Evolutionary conservation across 2,888 invertebrate species (phyloP).

Genomic region (Andrena fulva): DNA sequence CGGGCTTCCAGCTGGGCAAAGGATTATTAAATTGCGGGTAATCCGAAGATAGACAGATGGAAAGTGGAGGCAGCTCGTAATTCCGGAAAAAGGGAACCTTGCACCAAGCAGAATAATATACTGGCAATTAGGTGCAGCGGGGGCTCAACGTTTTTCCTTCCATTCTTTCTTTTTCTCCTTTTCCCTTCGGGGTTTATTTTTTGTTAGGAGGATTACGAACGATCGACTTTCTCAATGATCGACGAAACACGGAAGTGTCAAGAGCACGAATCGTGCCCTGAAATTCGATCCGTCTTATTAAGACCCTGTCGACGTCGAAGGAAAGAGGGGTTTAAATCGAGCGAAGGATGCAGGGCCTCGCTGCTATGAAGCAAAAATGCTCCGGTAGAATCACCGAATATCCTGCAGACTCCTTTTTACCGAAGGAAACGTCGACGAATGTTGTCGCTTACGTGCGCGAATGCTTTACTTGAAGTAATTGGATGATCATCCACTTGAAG

Average conservation of each 20-base stretch:
- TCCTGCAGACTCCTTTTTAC: not conserved
- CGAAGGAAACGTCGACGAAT: conserved; percentile 7
- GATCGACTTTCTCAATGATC: conserved; percentile 64
- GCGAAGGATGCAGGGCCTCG: conserved; percentile 45
- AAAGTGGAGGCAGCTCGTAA: conserved; percentile 39
- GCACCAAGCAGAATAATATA: conserved; percentile 38
- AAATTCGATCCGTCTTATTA: conserved; percentile 65
- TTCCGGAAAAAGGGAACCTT: conserved; percentile 14
- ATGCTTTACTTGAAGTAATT: not conserved
- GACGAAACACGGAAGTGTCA: conserved; percentile 67
- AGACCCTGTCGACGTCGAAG: conserved; percentile 58
- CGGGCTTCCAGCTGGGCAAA: conserved; percentile 30
- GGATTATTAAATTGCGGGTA: conserved; percentile 53
- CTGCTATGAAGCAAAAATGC: conserved; percentile 27
- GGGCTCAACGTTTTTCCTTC: conserved; percentile 14
- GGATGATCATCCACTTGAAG: not conserved
- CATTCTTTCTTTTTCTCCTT: not conserved
- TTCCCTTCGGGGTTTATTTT: not conserved
- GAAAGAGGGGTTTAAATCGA: conserved; percentile 58
- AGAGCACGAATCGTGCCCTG: conserved; percentile 62
- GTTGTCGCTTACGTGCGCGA: not conserved
- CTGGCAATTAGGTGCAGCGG: conserved; percentile 38
- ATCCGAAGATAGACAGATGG: conserved; percentile 44
- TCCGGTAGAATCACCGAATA: conserved; percentile 31
- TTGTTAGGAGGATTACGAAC: conserved; percentile 30